Conservation (phyloP, 2,113 vertebrate genomes). For the Hystrix cristata region DNA sequence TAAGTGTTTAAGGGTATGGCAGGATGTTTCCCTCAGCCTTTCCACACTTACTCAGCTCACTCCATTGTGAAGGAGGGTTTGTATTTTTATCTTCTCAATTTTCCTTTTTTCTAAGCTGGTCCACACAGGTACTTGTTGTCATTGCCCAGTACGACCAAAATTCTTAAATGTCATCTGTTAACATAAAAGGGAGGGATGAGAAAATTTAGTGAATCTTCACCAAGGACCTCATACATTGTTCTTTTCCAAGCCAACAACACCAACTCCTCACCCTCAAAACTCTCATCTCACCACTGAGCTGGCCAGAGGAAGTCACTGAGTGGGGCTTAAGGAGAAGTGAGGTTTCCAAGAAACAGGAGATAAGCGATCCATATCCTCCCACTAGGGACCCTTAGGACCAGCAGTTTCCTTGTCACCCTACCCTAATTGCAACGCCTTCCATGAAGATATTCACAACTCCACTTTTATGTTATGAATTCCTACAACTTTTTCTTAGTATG, state of each 20-base stretch:
- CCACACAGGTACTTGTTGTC: conserved; percentile 39
- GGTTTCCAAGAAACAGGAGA: not conserved
- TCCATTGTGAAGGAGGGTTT: not conserved
- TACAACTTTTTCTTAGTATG: not conserved
- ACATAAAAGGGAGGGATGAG: not conserved
- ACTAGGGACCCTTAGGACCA: not conserved
- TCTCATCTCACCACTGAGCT: not conserved
- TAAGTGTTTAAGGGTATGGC: not conserved
- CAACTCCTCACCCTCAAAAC: not conserved
- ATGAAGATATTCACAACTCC: not conserved
- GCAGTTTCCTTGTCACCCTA: not conserved
- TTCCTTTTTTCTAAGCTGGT: conserved; percentile 48
- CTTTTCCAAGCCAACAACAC: not conserved
- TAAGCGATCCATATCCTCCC: not conserved
- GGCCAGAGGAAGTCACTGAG: not conserved
- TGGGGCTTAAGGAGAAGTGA: not conserved
- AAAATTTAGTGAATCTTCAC: not conserved
- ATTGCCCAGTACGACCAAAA: conserved; percentile 42
- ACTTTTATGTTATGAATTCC: not conserved
- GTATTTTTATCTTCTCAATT: conserved; percentile 18
- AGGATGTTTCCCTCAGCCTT: not conserved
- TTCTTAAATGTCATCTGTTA: not conserved
- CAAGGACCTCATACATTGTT: not conserved
- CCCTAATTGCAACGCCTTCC: not conserved
- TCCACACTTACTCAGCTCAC: conserved; percentile 11